Base-by-base conservation (phyloP, 2,797 vertebrate genomes). In the Sebastes itinus region DNA sequence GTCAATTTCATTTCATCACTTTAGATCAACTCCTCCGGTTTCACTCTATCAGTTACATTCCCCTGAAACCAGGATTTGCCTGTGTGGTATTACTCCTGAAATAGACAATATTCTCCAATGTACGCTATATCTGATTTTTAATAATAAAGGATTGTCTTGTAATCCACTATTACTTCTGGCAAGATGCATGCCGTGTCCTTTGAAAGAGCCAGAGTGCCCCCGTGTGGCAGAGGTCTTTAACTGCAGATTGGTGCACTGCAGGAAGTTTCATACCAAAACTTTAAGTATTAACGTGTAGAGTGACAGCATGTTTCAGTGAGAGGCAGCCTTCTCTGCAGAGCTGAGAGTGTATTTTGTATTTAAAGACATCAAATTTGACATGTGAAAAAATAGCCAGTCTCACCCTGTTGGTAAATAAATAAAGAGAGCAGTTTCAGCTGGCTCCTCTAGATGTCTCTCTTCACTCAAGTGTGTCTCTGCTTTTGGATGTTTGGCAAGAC, bases 401-500 rank as follows among this genome's bases (percentile, higher is more conserved):
- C 30, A 60, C 3, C 7, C 3, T 13, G 25, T 8, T 61, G 16
- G 18, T 62, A 32, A 72, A 54, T 73, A 55, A 67, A 52, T 55
- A 0, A 46, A 55, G 20, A 60, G 38, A 30, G 46, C 42, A 70
- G 42, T 90, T 87, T 83, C 27, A 23, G 2, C 1, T 59, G 7
- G 2, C n/a, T 83, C 93, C 93, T 78, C 85, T 90, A 93, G 93
- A 83, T 90, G 92, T 89, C 93, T 77, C 90, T 82, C 88, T 88
- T 87, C 52, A 73, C 84, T 77, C 14, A 23, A 65, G 33, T 61
- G 64, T 81, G 27, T 64, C 61, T 74, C 54, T 56, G 20, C 65
- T 25, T 81, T 68, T 67, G 52, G 60, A 16, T 54, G 5, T 61
- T 61, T 49, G 56, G 25, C 7, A 42, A 65, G 20, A 78, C 52